Evolutionary conservation across 2,888 invertebrate species (phyloP).

Genomic region (Hirtodrosophila cameraria): DNA sequence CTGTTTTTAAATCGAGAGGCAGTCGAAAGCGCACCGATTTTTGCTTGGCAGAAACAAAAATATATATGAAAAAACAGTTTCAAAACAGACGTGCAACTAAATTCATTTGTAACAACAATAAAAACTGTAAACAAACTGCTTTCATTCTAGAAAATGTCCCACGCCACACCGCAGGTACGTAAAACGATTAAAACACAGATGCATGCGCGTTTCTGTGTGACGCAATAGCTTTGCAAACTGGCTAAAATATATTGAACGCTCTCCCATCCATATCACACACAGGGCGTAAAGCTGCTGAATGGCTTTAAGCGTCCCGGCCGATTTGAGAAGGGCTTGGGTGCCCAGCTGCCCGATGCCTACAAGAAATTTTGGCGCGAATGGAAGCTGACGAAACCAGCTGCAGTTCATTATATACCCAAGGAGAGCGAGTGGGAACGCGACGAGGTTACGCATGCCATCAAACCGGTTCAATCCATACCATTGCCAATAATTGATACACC

Average conservation of each 20-base stretch:
- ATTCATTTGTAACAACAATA: conserved; percentile 10
- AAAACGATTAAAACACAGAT: not conserved
- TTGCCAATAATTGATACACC: conserved; percentile 91
- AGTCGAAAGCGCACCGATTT: conserved; percentile 43
- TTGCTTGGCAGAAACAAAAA: conserved; percentile 36
- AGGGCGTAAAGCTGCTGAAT: conserved; percentile 82
- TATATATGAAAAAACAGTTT: conserved; percentile 4
- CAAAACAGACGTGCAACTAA: not conserved
- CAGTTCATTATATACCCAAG: conserved; percentile 89
- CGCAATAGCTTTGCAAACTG: conserved; percentile 70
- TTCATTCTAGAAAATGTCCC: conserved; percentile 71
- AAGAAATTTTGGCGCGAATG: conserved; percentile 95
- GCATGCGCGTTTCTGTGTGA: conserved; percentile 71
- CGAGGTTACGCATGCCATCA: conserved; percentile 89
- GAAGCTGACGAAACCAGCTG: conserved; percentile 88
- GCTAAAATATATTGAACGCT: too few relatives aligned
- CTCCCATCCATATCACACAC: too few relatives aligned
- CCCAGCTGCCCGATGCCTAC: conserved; percentile 91
- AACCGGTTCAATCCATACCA: conserved; percentile 90
- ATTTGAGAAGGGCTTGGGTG: conserved; percentile 88
- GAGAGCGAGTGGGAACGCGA: conserved; percentile 90
- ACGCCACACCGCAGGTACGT: conserved; percentile 82
- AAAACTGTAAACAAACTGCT: conserved; percentile 2
- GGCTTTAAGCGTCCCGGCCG: conserved; percentile 85
- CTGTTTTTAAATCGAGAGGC: conserved; percentile 46